These are phyloP conservation scores for Craseonycteris thonglongyai DNA, from an alignment of 2,113 vertebrate species.

Conservation along the genomic window DNA sequence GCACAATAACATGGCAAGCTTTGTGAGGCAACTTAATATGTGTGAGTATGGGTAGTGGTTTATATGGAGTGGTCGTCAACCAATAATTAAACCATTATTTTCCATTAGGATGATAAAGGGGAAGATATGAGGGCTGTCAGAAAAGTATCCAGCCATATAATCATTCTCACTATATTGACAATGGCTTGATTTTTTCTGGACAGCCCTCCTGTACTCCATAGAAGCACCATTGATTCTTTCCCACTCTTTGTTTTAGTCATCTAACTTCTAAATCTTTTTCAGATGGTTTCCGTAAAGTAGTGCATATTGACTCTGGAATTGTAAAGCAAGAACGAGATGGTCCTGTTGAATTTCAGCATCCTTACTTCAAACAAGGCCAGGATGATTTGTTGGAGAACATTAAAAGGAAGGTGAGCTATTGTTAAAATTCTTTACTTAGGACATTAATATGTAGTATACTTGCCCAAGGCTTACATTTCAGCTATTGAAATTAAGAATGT, in stretches of 20 bases:
- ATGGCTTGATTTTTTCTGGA: too few species aligned
- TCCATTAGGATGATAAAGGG: not conserved
- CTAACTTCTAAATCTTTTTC: constrained; percentile 54
- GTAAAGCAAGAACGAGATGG: constrained; percentile 93
- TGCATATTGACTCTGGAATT: constrained; percentile 92
- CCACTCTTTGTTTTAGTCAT: not conserved
- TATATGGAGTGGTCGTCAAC: not conserved
- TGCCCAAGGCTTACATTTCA: not conserved
- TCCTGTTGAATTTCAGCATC: constrained; percentile 95
- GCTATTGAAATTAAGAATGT: not conserved
- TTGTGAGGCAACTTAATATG: constrained; percentile 98
- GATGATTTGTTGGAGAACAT: constrained; percentile 95
- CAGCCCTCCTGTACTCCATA: too few species aligned
- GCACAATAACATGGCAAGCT: constrained; percentile 99
- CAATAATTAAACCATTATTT: not conserved
- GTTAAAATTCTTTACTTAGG: not conserved
- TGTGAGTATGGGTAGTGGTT: constrained; percentile 82
- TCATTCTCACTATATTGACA: too few species aligned
- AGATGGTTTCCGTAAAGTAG: constrained; percentile 98
- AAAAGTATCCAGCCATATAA: too few species aligned
- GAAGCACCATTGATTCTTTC: not conserved
- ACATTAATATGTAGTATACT: not conserved
- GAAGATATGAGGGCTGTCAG: too few species aligned
- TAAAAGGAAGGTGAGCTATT: constrained; percentile 90
- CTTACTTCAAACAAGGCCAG: constrained; percentile 93